These are phyloP conservation scores for Tympanuchus pallidicinctus DNA, from an alignment of 2,113 vertebrate genomes.

Conservation along the genomic window DNA sequence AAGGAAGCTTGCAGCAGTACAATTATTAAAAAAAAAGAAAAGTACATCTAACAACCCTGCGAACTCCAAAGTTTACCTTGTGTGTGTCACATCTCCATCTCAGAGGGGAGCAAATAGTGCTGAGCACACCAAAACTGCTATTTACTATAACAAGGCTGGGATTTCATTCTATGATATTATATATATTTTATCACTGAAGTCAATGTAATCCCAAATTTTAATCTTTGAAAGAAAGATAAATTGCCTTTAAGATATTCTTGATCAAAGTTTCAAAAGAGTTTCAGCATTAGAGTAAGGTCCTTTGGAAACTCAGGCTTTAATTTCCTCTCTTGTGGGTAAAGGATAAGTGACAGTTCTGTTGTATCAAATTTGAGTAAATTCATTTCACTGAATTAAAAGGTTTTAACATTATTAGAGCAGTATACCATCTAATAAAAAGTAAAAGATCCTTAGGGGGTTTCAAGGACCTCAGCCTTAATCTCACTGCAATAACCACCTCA, in stretches of 20 bases:
- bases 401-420: conserved; percentile 41
- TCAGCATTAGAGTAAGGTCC: background rate
- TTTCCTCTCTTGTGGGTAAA: conserved; percentile 31
- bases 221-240: background rate
- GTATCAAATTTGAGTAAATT: conserved; percentile 52
- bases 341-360: conserved; percentile 9
- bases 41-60: background rate
- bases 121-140: background rate
- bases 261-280: background rate
- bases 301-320: conserved; percentile 39
- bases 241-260: background rate
- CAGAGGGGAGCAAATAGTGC: background rate
- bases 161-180: background rate
- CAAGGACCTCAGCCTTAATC: conserved; percentile 24
- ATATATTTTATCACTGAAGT: background rate
- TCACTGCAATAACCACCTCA: conserved; percentile 40
- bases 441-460: background rate
- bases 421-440: conserved; percentile 37
- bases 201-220: background rate
- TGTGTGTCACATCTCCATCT: background rate
- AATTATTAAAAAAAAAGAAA: background rate
- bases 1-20: background rate
- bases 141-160: background rate
- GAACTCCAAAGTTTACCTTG: background rate
- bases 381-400: conserved; percentile 53